Evolutionary conservation across 2,797 vertebrate genomes (phyloP).

Genomic region (Ammospiza maritima): DNA sequence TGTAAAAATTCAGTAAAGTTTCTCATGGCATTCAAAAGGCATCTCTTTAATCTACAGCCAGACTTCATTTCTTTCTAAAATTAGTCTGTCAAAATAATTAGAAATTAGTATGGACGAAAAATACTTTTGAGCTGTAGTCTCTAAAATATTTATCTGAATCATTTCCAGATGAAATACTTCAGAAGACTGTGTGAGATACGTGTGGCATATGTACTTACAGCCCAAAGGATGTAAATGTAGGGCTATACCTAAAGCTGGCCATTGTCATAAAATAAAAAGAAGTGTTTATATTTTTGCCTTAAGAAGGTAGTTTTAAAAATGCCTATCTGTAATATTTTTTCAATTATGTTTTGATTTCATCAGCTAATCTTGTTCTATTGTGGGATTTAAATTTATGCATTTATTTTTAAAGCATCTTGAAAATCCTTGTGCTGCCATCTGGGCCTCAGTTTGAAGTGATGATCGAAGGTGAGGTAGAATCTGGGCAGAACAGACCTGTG

Average conservation of each 20-base stretch:
- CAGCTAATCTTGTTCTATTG: background rate
- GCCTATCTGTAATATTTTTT: background rate
- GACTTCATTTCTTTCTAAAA: background rate
- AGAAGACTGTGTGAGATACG: background rate
- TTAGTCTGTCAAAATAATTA: background rate
- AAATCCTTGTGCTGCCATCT: constrained; percentile 90
- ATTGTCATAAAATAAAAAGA: background rate
- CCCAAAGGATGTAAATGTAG: no score
- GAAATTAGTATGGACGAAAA: background rate
- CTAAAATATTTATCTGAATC: background rate
- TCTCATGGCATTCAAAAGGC: background rate
- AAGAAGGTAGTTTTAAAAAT: background rate
- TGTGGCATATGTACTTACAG: background rate
- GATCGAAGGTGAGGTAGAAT: constrained; percentile 83
- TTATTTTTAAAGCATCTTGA: constrained; percentile 83
- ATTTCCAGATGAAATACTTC: background rate
- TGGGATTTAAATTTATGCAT: background rate
- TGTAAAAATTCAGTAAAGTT: background rate
- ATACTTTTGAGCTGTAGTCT: background rate
- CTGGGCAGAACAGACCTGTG: constrained; percentile 55
- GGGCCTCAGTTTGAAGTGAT: constrained; percentile 95
- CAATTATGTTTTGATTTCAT: background rate
- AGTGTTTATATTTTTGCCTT: background rate
- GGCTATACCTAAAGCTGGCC: background rate
- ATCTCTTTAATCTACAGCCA: background rate